These are phyloP conservation scores for Phyllotis vaccarum DNA, from an alignment of 2,797 vertebrate genomes.

Conservation along the genomic window DNA sequence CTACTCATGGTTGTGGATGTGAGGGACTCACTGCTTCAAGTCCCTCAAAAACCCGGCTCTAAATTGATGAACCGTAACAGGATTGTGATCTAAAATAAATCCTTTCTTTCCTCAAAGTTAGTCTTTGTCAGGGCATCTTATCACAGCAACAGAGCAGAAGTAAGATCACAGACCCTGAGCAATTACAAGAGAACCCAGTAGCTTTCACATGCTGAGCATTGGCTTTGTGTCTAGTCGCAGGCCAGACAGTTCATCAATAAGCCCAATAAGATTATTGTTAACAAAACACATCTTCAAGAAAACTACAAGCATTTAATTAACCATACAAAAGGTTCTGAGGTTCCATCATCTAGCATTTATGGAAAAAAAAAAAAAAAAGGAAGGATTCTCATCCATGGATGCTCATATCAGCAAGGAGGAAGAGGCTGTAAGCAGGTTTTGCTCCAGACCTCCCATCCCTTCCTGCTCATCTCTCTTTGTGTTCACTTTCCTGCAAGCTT, in stretches of 20 bases:
- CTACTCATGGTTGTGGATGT: neutral
- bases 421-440: neutral
- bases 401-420: too few species aligned
- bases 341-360: neutral
- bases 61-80: neutral
- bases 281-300: slow-evolving; percentile 9
- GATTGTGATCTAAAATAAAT: neutral
- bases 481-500: too few species aligned
- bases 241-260: neutral
- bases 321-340: neutral
- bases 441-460: neutral
- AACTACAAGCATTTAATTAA: slow-evolving; percentile 42
- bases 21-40: neutral
- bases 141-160: neutral
- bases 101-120: neutral
- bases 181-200: neutral
- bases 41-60: neutral
- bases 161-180: neutral
- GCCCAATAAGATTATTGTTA: neutral
- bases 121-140: neutral
- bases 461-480: neutral
- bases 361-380: neutral
- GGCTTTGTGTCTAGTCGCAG: neutral
- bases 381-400: too few species aligned
- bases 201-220: neutral